Conservation (phyloP, 2,797 vertebrate genomes). For the Galagoides demidoff region DNA sequence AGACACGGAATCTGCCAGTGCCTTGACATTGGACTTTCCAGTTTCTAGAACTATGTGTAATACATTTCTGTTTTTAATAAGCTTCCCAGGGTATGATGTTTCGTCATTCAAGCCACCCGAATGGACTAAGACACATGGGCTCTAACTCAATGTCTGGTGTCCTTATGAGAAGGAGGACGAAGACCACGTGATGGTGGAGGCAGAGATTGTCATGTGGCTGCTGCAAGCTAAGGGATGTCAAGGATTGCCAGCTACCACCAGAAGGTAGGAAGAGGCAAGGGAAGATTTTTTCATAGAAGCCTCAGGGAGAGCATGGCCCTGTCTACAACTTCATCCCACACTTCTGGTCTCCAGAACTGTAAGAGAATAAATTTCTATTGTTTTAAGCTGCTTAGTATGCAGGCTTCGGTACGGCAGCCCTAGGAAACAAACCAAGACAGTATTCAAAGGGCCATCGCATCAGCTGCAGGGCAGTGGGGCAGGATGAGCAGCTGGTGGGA, state of each 20-base stretch:
- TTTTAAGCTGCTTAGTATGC: background rate
- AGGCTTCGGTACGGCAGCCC: background rate
- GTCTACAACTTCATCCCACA: background rate
- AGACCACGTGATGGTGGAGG: background rate
- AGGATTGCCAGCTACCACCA: background rate
- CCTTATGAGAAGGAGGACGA: background rate
- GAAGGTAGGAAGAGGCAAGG: background rate
- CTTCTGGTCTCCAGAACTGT: background rate
- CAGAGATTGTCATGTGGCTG: background rate
- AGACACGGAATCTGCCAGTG: background rate
- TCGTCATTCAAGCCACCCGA: background rate
- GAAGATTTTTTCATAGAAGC: background rate
- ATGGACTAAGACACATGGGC: no score
- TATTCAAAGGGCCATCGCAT: background rate
- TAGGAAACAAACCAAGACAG: background rate
- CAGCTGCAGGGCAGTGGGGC: background rate
- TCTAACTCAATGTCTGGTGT: background rate
- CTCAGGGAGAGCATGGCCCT: background rate
- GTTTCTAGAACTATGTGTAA: background rate
- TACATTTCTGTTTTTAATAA: background rate
- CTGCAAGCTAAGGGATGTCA: background rate
- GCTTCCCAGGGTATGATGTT: background rate
- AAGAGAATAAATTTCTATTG: background rate
- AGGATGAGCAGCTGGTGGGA: background rate
- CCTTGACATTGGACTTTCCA: background rate